Percentiles rank a stretch among this genome's conserved stretches.
Conservation (phyloP, 2,888 invertebrate genomes). For the Callimorpha dominula region DNA sequence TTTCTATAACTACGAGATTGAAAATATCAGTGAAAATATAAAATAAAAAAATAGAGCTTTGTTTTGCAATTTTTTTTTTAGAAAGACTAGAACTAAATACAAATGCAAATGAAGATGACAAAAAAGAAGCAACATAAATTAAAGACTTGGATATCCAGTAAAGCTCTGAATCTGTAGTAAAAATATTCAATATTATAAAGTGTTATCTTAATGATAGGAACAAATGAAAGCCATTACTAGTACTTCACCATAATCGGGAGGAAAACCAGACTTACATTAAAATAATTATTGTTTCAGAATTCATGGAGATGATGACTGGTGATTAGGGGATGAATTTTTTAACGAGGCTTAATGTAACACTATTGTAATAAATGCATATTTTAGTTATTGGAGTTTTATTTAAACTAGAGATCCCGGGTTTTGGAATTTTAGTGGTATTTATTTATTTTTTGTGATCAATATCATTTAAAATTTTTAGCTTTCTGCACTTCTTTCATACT, state of each 20-base stretch:
- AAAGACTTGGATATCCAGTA: not conserved
- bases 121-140: not conserved
- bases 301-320: slow-evolving; percentile 94
- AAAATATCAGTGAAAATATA: not conserved
- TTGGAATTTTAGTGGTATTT: too few species aligned
- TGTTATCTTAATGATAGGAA: not conserved
- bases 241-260: not conserved
- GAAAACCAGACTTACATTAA: slow-evolving; percentile 3
- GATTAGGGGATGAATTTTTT: slow-evolving; percentile 79
- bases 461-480: too few species aligned
- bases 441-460: too few species aligned
- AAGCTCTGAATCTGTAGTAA: not conserved
- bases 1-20: not conserved
- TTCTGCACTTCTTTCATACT: too few species aligned
- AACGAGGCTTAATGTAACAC: slow-evolving; percentile 22
- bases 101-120: not conserved
- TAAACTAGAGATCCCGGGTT: too few species aligned
- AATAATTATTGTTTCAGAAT: slow-evolving; percentile 86
- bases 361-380: slow-evolving; percentile 39
- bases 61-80: not conserved
- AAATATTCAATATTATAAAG: not conserved
- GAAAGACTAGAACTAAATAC: not conserved
- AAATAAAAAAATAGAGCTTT: not conserved
- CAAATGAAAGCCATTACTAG: not conserved
- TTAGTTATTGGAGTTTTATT: slow-evolving; percentile 36